Percentiles rank a stretch among this genome's conserved stretches.
Conservation (phyloP, 1,140 invertebrate genomes). For the Ceratoteleas bidentatus region DNA sequence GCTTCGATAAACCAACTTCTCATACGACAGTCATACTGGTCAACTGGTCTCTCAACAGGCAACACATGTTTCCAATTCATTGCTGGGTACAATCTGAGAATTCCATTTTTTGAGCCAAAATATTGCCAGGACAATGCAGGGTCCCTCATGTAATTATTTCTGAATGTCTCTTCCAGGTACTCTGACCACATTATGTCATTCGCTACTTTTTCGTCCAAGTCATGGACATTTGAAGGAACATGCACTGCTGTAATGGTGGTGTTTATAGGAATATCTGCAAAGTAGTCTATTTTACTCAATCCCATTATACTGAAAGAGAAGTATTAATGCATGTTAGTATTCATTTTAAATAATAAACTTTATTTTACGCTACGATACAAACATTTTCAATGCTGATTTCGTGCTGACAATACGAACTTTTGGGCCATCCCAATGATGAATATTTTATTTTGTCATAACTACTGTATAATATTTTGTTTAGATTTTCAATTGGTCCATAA, state of each 20-base stretch:
- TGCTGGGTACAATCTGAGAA: slow-evolving; percentile 94
- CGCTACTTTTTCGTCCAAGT: slow-evolving; percentile 84
- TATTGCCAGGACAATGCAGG: slow-evolving; percentile 97
- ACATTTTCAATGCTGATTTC: too few species aligned
- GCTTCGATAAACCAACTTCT: slow-evolving; percentile 98
- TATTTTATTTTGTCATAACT: too few species aligned
- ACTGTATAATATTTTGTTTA: too few species aligned
- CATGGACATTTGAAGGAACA: slow-evolving; percentile 96
- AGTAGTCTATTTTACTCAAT: slow-evolving; percentile 88
- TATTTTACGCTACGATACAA: too few species aligned
- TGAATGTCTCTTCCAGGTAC: slow-evolving; percentile 90
- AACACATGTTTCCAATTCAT: slow-evolving; percentile 78
- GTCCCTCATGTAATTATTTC: slow-evolving; percentile 92
- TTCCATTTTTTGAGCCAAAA: slow-evolving; percentile 95
- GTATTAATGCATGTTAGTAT: too few species aligned
- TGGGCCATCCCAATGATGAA: too few species aligned
- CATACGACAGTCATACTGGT: slow-evolving; percentile 92
- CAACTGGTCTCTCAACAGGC: slow-evolving; percentile 79
- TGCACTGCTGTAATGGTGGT: slow-evolving; percentile 93
- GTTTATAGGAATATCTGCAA: slow-evolving; percentile 92
- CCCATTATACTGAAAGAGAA: slow-evolving; percentile 77
- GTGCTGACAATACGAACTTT: too few species aligned
- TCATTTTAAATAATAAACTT: too few species aligned
- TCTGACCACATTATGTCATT: slow-evolving; percentile 94
- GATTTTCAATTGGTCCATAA: too few species aligned